Conservation (phyloP, 2,113 vertebrate species). For the Microtus montanus region DNA sequence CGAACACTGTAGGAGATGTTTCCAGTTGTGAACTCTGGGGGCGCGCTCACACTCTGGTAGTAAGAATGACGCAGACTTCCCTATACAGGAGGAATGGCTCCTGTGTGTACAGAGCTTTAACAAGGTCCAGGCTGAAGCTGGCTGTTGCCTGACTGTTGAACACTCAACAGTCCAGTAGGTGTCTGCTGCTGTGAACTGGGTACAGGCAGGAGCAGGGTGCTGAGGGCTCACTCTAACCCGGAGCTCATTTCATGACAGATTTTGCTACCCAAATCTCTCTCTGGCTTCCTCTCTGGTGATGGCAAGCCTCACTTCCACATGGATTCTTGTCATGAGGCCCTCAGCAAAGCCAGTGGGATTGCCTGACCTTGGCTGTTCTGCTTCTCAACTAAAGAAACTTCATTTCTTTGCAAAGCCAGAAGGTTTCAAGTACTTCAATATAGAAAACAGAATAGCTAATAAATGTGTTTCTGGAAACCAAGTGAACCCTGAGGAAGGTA, state of each 20-base stretch:
- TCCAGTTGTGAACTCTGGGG: background rate
- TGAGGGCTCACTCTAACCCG: too few species aligned
- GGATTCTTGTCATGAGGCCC: background rate
- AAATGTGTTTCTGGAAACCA: background rate
- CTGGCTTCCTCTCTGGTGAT: too few species aligned
- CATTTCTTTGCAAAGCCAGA: background rate
- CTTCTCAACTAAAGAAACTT: background rate
- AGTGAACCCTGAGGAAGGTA: background rate
- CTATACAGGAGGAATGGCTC: background rate
- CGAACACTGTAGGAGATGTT: background rate
- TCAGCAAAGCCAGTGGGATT: background rate
- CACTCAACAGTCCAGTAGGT: background rate
- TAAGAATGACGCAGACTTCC: too few species aligned
- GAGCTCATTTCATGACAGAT: background rate
- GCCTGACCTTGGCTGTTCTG: background rate
- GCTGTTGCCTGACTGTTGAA: background rate
- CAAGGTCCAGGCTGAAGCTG: background rate
- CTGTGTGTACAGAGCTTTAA: background rate
- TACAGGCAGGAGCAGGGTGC: background rate
- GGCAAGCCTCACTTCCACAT: background rate
- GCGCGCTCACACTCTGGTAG: background rate
- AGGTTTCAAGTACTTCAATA: background rate
- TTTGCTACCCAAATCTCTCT: background rate
- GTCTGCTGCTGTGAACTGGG: background rate
- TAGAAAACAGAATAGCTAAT: background rate